Evolutionary conservation across 2,888 invertebrate genomes (phyloP).

Genomic region (Pterostichus niger): DNA sequence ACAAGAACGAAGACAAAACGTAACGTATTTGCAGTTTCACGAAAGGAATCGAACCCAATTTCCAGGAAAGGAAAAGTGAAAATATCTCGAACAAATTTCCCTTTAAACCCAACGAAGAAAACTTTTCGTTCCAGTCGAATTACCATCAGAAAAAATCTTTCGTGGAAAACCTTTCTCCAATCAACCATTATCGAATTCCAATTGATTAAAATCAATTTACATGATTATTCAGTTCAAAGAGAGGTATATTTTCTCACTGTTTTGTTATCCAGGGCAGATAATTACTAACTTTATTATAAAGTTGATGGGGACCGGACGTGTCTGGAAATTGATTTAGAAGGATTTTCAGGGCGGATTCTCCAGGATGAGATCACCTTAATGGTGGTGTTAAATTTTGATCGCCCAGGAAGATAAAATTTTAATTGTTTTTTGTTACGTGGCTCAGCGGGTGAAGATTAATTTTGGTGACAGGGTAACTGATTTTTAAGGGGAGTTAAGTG

Average conservation of each 20-base stretch:
- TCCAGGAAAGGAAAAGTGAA: constrained; percentile 2
- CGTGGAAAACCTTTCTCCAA: constrained; percentile 19
- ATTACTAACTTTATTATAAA: constrained; percentile 50
- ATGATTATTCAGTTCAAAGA: constrained; percentile 17
- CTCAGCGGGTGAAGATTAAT: constrained; percentile 26
- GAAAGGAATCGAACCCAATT: constrained; percentile 11
- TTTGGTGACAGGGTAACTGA: constrained; percentile 6
- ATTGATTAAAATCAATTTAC: constrained; percentile 50
- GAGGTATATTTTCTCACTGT: constrained; percentile 19
- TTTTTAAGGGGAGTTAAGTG: constrained; percentile 32
- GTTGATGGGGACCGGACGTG: constrained; percentile 29
- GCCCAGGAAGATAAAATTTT: constrained; percentile 29
- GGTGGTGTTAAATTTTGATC: constrained; percentile 24
- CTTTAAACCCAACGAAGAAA: constrained; percentile 17
- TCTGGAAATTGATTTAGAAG: constrained; percentile 33
- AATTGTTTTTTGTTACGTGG: constrained; percentile 47
- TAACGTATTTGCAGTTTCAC: constrained; percentile 13
- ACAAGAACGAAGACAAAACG: not conserved
- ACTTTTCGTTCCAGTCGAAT: constrained; percentile 46
- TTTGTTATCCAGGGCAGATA: constrained; percentile 7
- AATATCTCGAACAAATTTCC: constrained; percentile 26
- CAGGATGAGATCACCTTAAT: not conserved
- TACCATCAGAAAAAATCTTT: constrained; percentile 19
- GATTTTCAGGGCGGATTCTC: not conserved
- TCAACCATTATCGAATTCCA: constrained; percentile 36